A percentile compares a stretch with the other conserved stretches of the same genome.
These are phyloP conservation scores for Epiblema foenella DNA, from an alignment of 2,888 invertebrate genomes.

Conservation along the genomic window DNA sequence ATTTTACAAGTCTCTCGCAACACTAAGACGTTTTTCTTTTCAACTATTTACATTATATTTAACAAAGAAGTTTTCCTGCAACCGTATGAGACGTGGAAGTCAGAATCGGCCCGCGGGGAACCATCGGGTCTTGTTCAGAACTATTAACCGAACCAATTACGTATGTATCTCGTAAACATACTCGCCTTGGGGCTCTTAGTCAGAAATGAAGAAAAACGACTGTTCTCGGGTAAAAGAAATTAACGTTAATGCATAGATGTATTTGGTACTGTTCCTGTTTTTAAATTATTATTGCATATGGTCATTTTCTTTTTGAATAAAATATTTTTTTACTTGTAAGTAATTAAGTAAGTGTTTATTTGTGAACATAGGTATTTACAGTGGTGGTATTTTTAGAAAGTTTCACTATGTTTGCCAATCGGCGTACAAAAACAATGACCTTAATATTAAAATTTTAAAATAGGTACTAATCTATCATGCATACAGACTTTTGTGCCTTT, in stretches of 20 bases:
- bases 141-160: conserved; percentile 54
- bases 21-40: not conserved
- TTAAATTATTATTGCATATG: too few species aligned
- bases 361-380: too few species aligned
- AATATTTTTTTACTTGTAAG: too few species aligned
- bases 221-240: not conserved
- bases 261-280: not conserved
- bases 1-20: too few species aligned
- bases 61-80: not conserved
- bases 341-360: too few species aligned
- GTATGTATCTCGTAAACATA: conserved; percentile 49
- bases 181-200: conserved; percentile 40
- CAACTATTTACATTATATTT: not conserved
- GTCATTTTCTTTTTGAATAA: too few species aligned
- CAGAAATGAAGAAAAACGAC: conserved; percentile 32
- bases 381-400: too few species aligned
- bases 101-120: conserved; percentile 36
- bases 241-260: not conserved
- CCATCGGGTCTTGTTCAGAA: conserved; percentile 48
- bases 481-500: too few species aligned
- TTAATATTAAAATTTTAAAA: too few species aligned
- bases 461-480: too few species aligned
- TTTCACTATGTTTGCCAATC: too few species aligned
- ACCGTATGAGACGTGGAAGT: conserved; percentile 23
- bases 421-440: too few species aligned